These are phyloP conservation scores for Myotis planiceps DNA, from an alignment of 2,797 vertebrate species.

Conservation along the genomic window DNA sequence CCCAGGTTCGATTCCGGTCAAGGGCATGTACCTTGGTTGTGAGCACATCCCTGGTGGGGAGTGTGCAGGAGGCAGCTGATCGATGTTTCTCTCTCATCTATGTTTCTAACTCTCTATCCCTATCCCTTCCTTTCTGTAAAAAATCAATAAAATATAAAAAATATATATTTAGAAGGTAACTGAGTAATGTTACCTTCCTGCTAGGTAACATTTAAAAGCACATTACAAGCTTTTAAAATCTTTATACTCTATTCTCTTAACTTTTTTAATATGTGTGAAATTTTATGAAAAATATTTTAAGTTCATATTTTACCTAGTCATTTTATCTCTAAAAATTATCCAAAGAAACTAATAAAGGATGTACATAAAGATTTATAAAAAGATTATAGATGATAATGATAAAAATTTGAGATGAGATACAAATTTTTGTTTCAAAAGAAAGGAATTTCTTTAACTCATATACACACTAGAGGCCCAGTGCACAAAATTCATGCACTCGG, in stretches of 20 bases:
- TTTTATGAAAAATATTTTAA: neutral
- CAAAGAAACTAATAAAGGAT: conserved; percentile 6
- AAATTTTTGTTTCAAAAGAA: conserved; percentile 30
- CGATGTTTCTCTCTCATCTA: too few species aligned
- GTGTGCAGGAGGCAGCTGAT: too few species aligned
- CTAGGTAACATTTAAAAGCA: neutral
- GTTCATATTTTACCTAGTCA: neutral
- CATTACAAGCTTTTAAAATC: neutral
- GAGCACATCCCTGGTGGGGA: too few species aligned
- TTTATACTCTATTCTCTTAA: neutral
- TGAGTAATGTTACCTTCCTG: too few species aligned
- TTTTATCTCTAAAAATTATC: neutral
- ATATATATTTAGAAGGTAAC: neutral
- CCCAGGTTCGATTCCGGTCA: too few species aligned
- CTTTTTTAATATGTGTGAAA: neutral
- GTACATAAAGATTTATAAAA: neutral
- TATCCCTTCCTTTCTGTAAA: too few species aligned
- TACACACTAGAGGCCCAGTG: neutral
- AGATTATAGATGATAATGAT: neutral
- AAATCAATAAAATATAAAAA: too few species aligned
- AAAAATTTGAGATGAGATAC: neutral
- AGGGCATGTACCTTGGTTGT: too few species aligned
- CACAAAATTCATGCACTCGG: too few species aligned
- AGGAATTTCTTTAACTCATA: conserved; percentile 28
- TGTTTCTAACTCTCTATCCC: too few species aligned